Conservation (phyloP, 1,140 invertebrate genomes). For the Choristoneura fumiferana region DNA sequence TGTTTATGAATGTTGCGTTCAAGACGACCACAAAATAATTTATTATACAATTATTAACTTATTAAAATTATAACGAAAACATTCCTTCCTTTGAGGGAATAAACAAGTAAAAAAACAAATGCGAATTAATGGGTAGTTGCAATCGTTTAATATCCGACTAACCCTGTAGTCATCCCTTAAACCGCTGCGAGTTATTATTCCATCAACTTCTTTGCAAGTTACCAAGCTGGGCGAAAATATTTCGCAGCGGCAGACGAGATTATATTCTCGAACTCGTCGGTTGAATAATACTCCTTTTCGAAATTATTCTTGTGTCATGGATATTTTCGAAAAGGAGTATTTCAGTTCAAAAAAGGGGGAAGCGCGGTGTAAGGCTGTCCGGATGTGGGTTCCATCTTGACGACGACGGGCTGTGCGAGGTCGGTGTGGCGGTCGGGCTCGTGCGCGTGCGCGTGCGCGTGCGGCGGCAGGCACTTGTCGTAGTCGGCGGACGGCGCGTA, state of each 20-base stretch:
- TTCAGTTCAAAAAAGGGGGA: slow-evolving; percentile 89
- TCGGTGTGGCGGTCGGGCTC: slow-evolving; percentile 75
- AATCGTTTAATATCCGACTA: too few species aligned
- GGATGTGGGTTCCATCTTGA: slow-evolving; percentile 81
- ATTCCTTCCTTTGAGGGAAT: slow-evolving; percentile 17
- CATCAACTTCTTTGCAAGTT: too few species aligned
- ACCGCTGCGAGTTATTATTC: too few species aligned
- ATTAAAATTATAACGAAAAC: slow-evolving; percentile 6
- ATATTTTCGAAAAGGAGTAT: slow-evolving; percentile 79
- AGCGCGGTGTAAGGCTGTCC: slow-evolving; percentile 82
- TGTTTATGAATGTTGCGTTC: too few species aligned
- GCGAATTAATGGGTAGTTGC: not conserved
- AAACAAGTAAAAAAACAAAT: slow-evolving; percentile 17
- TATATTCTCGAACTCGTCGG: not conserved
- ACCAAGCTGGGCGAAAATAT: too few species aligned
- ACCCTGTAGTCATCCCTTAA: too few species aligned
- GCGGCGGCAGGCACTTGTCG: slow-evolving; percentile 77
- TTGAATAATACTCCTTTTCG: slow-evolving; percentile 70
- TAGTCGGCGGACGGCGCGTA: slow-evolving; percentile 79
- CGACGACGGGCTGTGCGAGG: slow-evolving; percentile 79
- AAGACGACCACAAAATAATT: slow-evolving; percentile 1
- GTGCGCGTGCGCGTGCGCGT: slow-evolving; percentile 77
- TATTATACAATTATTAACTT: slow-evolving; percentile 19
- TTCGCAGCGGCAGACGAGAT: not conserved
- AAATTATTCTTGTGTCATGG: slow-evolving; percentile 62